These are phyloP conservation scores for Mohoua ochrocephala DNA, from an alignment of 2,113 vertebrate species.

Conservation along the genomic window DNA sequence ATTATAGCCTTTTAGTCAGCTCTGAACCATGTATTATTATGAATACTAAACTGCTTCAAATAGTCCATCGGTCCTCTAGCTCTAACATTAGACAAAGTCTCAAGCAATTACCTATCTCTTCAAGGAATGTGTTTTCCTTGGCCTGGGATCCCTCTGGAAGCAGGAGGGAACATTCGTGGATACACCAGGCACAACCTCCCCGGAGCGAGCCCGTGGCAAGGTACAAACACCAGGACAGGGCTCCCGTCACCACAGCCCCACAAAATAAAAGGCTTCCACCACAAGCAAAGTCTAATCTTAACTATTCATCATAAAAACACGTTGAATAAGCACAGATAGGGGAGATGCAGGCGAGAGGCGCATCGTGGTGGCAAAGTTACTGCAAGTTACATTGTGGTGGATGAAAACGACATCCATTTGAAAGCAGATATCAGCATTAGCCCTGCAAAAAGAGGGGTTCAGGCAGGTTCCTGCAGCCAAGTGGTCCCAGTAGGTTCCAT, in stretches of 20 bases:
- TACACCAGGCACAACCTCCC: background rate
- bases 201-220: background rate
- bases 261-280: background rate
- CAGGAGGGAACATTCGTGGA: background rate
- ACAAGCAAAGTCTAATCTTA: background rate
- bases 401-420: background rate
- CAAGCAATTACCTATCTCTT: conserved; percentile 64
- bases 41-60: conserved; percentile 61
- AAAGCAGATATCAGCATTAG: background rate
- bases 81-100: conserved; percentile 61
- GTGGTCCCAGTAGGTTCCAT: background rate
- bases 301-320: background rate
- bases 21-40: conserved; percentile 69
- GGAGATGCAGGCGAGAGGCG: background rate
- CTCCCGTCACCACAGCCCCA: background rate
- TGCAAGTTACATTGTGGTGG: background rate
- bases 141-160: background rate
- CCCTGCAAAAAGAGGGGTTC: background rate
- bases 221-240: background rate
- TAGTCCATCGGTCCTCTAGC: conserved; percentile 46
- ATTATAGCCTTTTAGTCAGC: conserved; percentile 74
- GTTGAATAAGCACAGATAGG: background rate
- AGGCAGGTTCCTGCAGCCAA: background rate
- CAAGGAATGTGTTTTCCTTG: conserved; percentile 66
- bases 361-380: background rate